These are phyloP conservation scores for Himalopsyche tibetana DNA, from an alignment of 2,888 invertebrate species.

Conservation along the genomic window DNA sequence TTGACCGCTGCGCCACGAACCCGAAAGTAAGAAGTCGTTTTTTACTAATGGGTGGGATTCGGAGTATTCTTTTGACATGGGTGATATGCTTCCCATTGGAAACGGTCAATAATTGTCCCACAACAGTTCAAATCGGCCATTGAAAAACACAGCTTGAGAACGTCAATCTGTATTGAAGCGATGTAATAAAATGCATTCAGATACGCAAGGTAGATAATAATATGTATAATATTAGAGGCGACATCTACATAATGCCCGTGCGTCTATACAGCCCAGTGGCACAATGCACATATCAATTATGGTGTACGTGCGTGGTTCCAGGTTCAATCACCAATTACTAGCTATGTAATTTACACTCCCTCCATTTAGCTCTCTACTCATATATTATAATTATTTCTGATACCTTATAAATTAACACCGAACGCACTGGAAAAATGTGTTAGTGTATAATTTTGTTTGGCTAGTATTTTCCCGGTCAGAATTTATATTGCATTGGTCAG, in stretches of 20 bases:
- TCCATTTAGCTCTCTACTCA: constrained; percentile 11
- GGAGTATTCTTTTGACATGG: too few species aligned
- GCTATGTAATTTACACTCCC: constrained; percentile 44
- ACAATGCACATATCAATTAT: constrained; percentile 49
- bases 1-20: too few species aligned
- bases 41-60: too few species aligned
- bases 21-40: too few species aligned
- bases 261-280: constrained; percentile 45
- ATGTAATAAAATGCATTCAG: not conserved
- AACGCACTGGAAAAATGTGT: not conserved
- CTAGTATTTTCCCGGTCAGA: too few species aligned
- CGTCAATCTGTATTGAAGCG: not conserved
- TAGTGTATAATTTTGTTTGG: too few species aligned
- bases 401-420: not conserved
- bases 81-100: too few species aligned
- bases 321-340: constrained; percentile 41
- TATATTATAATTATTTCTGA: constrained; percentile 13
- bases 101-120: too few species aligned
- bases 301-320: constrained; percentile 31
- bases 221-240: constrained; percentile 47
- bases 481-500: too few species aligned
- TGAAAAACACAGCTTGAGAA: constrained; percentile 24
- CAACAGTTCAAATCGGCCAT: too few species aligned
- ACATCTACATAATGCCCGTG: constrained; percentile 6
- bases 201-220: constrained; percentile 44